A percentile compares a stretch with the other conserved stretches of the same genome.
These are phyloP conservation scores for Diploscapter pachys DNA, from an alignment of 1,140 invertebrate genomes.

Conservation along the genomic window DNA sequence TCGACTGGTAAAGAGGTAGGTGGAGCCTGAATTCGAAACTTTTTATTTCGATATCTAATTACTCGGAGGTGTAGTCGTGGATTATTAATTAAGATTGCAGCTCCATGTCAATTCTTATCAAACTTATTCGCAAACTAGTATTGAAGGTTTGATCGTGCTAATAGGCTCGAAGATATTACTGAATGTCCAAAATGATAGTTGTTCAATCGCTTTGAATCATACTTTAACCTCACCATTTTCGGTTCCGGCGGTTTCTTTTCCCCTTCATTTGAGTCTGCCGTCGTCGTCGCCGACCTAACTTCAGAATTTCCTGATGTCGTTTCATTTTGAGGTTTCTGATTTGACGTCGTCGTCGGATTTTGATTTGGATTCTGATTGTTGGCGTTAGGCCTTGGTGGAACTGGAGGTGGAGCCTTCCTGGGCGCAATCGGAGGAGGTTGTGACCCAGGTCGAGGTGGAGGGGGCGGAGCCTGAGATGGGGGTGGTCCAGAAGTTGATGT, in stretches of 20 bases:
- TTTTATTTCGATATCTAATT: no score
- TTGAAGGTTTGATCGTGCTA: no score
- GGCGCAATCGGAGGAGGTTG: slow-evolving; percentile 4
- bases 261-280: slow-evolving; percentile 1
- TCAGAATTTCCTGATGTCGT: slow-evolving; percentile 13
- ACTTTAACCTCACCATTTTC: no score
- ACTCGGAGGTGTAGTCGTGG: no score
- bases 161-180: no score
- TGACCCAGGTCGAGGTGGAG: background rate
- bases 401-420: slow-evolving; percentile 34
- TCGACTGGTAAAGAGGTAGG: slow-evolving; percentile 21
- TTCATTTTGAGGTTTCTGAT: background rate
- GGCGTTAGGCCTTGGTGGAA: slow-evolving; percentile 34
- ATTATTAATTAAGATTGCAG: no score
- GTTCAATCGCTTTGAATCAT: no score
- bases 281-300: background rate
- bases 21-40: background rate
- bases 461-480: background rate
- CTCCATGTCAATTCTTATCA: no score
- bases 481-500: slow-evolving; percentile 17
- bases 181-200: no score
- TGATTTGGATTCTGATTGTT: slow-evolving; percentile 1
- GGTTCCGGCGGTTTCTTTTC: background rate
- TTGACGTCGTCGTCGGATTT: background rate
- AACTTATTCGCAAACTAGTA: no score